These are phyloP conservation scores for Avahi laniger DNA, from an alignment of 2,797 vertebrate genomes.

Conservation along the genomic window DNA sequence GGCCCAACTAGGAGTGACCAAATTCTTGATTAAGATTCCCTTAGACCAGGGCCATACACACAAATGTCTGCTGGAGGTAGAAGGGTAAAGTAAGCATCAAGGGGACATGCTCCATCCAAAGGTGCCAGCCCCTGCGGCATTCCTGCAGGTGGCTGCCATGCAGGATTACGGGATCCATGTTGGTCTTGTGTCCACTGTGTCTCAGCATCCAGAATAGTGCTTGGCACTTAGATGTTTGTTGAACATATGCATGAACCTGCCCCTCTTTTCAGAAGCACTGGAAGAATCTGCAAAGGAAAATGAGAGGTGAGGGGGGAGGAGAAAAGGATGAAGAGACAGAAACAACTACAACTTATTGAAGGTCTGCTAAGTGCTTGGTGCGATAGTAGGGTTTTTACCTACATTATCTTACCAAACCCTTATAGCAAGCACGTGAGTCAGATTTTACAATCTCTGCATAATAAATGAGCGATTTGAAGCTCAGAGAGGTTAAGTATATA, in stretches of 20 bases:
- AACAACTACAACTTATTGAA: background rate
- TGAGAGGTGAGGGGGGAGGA: background rate
- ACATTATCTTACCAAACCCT: background rate
- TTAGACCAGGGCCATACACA: background rate
- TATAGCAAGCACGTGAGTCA: background rate
- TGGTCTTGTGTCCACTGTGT: background rate
- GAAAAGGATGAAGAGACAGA: background rate
- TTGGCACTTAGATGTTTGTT: background rate
- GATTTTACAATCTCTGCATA: background rate
- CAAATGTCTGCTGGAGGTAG: background rate
- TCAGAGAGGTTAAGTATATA: background rate
- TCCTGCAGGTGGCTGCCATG: background rate
- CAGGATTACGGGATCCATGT: background rate
- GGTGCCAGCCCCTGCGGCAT: background rate
- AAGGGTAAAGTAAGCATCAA: background rate
- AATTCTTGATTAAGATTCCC: background rate
- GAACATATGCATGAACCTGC: background rate
- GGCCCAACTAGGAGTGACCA: background rate
- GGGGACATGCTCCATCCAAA: background rate
- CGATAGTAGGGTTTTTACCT: background rate
- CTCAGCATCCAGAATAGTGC: background rate
- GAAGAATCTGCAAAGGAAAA: background rate
- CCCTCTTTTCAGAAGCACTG: background rate
- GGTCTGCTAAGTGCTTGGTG: background rate
- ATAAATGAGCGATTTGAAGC: background rate